Percentiles rank a stretch among this genome's conserved stretches.
Evolutionary conservation across 2,797 vertebrate species (phyloP).

Genomic region (Aotus griseimembra): DNA sequence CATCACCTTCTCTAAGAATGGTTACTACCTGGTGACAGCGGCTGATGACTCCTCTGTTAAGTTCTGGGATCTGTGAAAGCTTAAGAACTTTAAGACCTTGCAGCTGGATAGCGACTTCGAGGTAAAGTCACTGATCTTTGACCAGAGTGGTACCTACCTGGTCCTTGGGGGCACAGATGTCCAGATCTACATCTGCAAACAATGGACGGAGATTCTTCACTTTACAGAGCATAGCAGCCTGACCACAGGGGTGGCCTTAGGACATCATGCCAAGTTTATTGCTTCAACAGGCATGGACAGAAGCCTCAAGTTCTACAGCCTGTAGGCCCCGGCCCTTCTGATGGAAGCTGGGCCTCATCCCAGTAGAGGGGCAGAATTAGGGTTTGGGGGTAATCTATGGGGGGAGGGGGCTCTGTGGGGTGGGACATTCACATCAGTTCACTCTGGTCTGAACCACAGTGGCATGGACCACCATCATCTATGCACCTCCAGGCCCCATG

Average conservation of each 20-base stretch:
- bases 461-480: not conserved
- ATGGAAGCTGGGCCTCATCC: constrained; percentile 35
- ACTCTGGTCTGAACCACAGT: constrained; percentile 45
- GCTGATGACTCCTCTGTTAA: constrained; percentile 98
- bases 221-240: constrained; percentile 97
- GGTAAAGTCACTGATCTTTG: constrained; percentile 98
- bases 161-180: constrained; percentile 97
- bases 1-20: constrained; percentile 98
- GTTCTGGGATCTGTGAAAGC: constrained; percentile 98
- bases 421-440: constrained; percentile 68
- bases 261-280: constrained; percentile 97
- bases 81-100: constrained; percentile 99
- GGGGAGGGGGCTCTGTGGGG: not conserved
- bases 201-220: constrained; percentile 98
- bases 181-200: constrained; percentile 98
- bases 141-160: constrained; percentile 98
- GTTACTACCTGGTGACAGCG: constrained; percentile 98
- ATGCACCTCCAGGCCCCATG: not conserved
- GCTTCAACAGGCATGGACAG: constrained; percentile 97
- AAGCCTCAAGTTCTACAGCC: constrained; percentile 97
- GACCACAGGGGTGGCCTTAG: constrained; percentile 97
- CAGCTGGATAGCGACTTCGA: constrained; percentile 98
- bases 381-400: not conserved
- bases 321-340: constrained; percentile 84
- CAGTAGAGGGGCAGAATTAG: constrained; percentile 57